phyloP scores from a whole-genome alignment of 2,113 vertebrate genomes.

The Choloepus hoffmanni region DNA sequence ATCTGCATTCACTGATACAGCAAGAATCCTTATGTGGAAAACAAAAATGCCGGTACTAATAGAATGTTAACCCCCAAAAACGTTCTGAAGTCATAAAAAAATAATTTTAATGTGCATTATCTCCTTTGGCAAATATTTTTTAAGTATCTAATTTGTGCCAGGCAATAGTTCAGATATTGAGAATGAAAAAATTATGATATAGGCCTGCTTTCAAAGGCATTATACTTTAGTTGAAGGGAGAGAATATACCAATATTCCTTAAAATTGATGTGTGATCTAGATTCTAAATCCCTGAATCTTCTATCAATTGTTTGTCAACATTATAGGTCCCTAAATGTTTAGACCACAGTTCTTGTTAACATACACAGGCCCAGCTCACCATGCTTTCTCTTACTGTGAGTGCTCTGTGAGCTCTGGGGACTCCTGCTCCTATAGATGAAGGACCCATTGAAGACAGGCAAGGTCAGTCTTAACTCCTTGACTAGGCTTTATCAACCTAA shows the following conservation, averaged over 20 bases:
- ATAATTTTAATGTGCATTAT: not conserved
- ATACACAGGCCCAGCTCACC: not conserved
- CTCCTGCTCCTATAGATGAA: not conserved
- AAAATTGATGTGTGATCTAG: not conserved
- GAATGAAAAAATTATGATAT: not conserved
- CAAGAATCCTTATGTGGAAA: not conserved
- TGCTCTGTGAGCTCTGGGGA: not conserved
- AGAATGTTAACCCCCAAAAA: not conserved
- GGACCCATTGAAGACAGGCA: not conserved
- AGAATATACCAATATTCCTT: not conserved
- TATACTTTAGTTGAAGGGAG: not conserved
- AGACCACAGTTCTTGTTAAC: not conserved
- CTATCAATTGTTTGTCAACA: not conserved
- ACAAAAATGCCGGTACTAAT: not conserved
- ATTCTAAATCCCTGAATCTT: not conserved
- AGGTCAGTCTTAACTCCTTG: not conserved
- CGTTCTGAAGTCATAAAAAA: not conserved
- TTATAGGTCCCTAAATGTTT: not conserved
- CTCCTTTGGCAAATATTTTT: not conserved
- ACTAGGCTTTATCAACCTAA: not conserved
- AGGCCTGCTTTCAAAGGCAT: not conserved
- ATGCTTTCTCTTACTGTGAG: not conserved
- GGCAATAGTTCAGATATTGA: not conserved
- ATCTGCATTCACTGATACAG: not conserved
- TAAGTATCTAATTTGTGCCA: not conserved